A percentile compares a stretch with the other conserved stretches of the same genome.
These are phyloP conservation scores for Pangasius macronema DNA, from an alignment of 2,797 vertebrate species.

Conservation along the genomic window DNA sequence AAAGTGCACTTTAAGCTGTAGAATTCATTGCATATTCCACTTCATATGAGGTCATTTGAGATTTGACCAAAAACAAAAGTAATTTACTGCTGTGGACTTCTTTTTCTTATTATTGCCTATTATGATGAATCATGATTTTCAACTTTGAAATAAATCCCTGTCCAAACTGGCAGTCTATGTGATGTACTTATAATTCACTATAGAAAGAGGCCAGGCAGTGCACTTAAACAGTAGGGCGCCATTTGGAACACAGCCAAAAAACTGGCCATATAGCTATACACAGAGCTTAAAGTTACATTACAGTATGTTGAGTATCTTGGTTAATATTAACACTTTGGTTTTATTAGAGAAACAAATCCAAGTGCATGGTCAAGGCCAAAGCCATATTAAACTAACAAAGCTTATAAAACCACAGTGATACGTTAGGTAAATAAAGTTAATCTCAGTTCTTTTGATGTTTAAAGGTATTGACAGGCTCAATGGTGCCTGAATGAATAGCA, in stretches of 20 bases:
- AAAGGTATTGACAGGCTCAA: background rate
- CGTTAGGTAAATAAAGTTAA: background rate
- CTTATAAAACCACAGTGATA: background rate
- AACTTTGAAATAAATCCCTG: background rate
- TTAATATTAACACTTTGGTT: slow-evolving; percentile 33
- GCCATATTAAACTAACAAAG: background rate
- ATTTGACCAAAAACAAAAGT: background rate
- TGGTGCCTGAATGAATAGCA: background rate
- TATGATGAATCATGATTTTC: background rate
- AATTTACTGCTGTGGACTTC: background rate
- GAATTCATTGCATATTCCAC: background rate
- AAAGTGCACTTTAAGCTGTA: background rate
- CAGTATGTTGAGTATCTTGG: background rate
- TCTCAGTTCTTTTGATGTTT: background rate
- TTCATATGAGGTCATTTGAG: background rate
- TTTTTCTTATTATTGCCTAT: background rate
- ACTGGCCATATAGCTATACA: background rate
- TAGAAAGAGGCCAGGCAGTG: background rate
- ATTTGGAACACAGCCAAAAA: background rate
- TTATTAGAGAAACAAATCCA: slow-evolving; percentile 12
- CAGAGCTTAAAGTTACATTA: background rate
- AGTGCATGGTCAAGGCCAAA: slow-evolving; percentile 28
- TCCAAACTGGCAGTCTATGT: background rate
- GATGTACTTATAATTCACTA: background rate
- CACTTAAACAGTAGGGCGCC: background rate